These are phyloP conservation scores for Gadopsis marmoratus DNA, from an alignment of 2,797 vertebrate species.

Conservation along the genomic window DNA sequence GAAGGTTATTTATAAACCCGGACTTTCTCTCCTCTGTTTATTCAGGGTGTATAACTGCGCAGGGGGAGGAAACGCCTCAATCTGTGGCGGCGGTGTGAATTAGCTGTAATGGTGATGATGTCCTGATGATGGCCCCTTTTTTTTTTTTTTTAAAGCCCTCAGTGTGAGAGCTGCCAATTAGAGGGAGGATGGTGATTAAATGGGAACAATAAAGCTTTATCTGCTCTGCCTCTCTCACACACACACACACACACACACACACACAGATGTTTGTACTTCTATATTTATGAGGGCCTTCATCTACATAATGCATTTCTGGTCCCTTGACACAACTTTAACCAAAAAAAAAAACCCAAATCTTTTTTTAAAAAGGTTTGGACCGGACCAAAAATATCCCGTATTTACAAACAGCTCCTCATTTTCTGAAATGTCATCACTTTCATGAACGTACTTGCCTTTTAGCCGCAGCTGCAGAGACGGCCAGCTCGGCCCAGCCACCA, in stretches of 20 bases:
- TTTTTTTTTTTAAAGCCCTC: constrained; percentile 39
- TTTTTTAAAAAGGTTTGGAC: neutral
- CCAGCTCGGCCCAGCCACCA: no score
- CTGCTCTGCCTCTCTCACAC: neutral
- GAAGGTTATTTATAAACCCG: constrained; percentile 10
- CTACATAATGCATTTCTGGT: neutral
- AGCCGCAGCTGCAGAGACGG: neutral
- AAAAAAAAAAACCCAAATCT: neutral
- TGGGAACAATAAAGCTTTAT: constrained; percentile 36
- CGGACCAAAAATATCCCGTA: neutral
- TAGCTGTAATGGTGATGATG: constrained; percentile 49
- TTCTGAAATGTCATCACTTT: neutral
- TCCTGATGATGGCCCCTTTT: constrained; percentile 42
- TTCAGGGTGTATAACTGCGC: constrained; percentile 10
- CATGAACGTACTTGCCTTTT: neutral
- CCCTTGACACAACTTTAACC: no score
- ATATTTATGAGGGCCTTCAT: neutral
- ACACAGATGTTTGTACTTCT: neutral
- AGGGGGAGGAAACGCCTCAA: neutral
- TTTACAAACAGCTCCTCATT: neutral
- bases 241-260: neutral
- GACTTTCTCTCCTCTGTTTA: neutral
- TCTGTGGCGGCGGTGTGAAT: neutral
- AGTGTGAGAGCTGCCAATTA: constrained; percentile 52
- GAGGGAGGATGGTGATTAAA: constrained; percentile 47